Base-by-base conservation (phyloP, 2,797 vertebrate genomes). In the Esox lucius region DNA sequence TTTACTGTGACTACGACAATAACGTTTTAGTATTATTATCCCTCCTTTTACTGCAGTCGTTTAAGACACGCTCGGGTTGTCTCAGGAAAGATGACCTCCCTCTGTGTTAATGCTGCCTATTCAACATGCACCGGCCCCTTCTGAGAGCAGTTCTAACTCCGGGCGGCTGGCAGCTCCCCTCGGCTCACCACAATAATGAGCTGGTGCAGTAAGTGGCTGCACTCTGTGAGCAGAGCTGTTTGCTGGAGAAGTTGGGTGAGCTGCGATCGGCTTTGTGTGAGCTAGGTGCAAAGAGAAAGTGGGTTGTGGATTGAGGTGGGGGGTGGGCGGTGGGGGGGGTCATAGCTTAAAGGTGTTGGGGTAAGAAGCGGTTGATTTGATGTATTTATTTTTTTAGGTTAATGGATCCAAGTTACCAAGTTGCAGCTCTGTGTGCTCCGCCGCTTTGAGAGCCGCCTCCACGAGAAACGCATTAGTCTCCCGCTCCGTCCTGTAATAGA, bases 101-200 rank as follows among this genome's bases (percentile, higher is more conserved):
- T 71, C 75, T 28, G 84, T 71, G 84, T 16, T 0, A 83, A 80
- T 24, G 65, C 73, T 80, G 79, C 81, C 77, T 86, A 76, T 74
- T 82, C 78, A 78, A 72, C 31, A 16, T 78, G 73, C 83, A 6
- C 84, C 80, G 79, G 71, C 84, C 82, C 68, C 59, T 77, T 67
- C 76, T 15, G 67, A 83, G 80, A 51, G 51, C 72, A 85, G 77
- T 78, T 80, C 86, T 83, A 81, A 89, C 89, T 87, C 77, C 83
- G 80, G 70, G 70, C 79, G 87, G 81, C 87, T 78, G 87, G 82
- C 87, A 81, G 80, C n/a, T 42, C 59, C 28, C 8, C 70, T 73
- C 17, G 68, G n/a, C 46, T 51, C 49, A 39, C 62, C 28, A 68
- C 72, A 71, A 78, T 85, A 84, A 85, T 81, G 76, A 87, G 82